These are phyloP conservation scores for Cistogaster globosa DNA, from an alignment of 2,888 invertebrate species.

Conservation along the genomic window DNA sequence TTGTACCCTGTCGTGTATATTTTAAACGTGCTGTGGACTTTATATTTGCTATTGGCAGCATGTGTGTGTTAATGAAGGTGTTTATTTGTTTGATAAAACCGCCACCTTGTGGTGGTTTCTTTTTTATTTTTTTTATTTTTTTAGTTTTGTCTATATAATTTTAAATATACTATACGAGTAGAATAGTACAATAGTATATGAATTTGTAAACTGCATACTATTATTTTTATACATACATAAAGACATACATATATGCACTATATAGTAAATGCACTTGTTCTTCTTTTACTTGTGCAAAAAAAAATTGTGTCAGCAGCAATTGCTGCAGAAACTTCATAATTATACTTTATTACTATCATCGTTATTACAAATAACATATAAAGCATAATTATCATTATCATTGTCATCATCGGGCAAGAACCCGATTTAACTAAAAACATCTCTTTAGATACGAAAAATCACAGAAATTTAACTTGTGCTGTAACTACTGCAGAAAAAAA, in stretches of 20 bases:
- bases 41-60: background rate
- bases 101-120: conserved; percentile 46
- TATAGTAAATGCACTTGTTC: conserved; percentile 29
- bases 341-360: conserved; percentile 25
- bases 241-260: background rate
- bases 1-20: conserved; percentile 5
- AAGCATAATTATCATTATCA: background rate
- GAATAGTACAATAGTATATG: background rate
- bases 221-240: background rate
- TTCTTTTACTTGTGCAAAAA: conserved; percentile 50
- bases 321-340: conserved; percentile 67
- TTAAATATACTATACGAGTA: background rate
- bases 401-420: conserved; percentile 13
- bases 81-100: conserved; percentile 46
- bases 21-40: conserved; percentile 21
- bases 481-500: conserved; percentile 22
- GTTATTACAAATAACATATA: background rate
- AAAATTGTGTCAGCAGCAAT: conserved; percentile 77
- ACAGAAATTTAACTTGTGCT: conserved; percentile 19
- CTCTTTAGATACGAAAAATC: conserved; percentile 49
- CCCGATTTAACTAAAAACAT: conserved; percentile 31
- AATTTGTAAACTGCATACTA: conserved; percentile 13
- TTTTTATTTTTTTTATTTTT: background rate
- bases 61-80: conserved; percentile 14
- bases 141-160: background rate